Evolutionary conservation across 30 jellyfish, hydroid and myxozoan genomes (phyloP).

Genomic region (Cassiopea xamachana): DNA sequence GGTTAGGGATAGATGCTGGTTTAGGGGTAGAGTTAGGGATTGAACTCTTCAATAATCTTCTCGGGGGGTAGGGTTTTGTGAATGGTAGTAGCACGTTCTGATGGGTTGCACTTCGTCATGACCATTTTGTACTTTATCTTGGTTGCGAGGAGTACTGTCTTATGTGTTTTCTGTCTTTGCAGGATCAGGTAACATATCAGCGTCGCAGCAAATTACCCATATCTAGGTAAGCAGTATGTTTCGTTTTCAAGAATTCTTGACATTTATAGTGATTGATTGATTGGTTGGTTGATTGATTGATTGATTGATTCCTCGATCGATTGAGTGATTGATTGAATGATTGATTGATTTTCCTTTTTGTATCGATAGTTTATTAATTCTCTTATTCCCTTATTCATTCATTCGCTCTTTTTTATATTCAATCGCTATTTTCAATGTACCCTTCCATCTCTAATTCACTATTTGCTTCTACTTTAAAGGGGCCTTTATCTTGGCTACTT

Average conservation of each 20-base stretch:
- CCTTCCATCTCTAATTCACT: not conserved
- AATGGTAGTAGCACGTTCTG: too few relatives aligned
- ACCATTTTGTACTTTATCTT: too few relatives aligned
- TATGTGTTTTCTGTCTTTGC: not conserved
- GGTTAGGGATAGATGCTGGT: too few relatives aligned
- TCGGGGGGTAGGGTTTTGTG: too few relatives aligned
- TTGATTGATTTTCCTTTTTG: not conserved
- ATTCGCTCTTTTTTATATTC: not conserved
- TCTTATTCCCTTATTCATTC: not conserved
- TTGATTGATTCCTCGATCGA: not conserved
- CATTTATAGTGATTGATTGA: not conserved
- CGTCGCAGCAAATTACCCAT: conserved; percentile 73
- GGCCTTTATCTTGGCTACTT: conserved; percentile 97
- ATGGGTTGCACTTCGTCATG: too few relatives aligned
- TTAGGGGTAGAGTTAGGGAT: too few relatives aligned
- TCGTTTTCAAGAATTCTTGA: not conserved
- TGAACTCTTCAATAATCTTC: too few relatives aligned
- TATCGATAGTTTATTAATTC: too few relatives aligned
- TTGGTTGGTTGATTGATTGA: not conserved
- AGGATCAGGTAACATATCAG: conserved; percentile 91
- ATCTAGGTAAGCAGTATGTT: conserved; percentile 56
- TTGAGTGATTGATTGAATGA: not conserved
- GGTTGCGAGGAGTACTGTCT: not conserved
- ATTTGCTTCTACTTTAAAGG: conserved; percentile 39
- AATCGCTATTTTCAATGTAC: not conserved